These are phyloP conservation scores for Scaptomyza flava DNA, from an alignment of 2,888 invertebrate genomes.

Conservation along the genomic window DNA sequence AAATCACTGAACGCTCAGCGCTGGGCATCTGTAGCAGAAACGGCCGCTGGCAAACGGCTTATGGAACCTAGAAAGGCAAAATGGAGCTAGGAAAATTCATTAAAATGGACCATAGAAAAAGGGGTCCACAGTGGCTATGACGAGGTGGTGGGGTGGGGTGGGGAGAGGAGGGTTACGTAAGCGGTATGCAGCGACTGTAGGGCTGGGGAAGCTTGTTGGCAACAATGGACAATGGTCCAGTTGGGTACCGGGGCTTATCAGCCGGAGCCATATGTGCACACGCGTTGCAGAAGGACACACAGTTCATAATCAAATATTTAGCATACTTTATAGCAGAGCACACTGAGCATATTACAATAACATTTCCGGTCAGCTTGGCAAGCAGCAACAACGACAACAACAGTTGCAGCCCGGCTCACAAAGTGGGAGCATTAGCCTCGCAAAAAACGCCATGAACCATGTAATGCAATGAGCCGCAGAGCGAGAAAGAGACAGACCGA, in stretches of 20 bases:
- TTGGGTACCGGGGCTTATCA: constrained; percentile 52
- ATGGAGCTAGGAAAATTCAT: constrained; percentile 71
- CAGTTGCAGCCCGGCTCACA: constrained; percentile 9
- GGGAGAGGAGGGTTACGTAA: too few relatives aligned
- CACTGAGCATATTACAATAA: constrained; percentile 77
- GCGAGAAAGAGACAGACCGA: neutral
- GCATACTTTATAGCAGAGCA: constrained; percentile 78
- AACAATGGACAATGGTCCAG: constrained; percentile 60
- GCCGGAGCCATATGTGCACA: constrained; percentile 49
- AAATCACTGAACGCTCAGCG: constrained; percentile 68
- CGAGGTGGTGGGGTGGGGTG: neutral
- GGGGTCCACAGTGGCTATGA: neutral
- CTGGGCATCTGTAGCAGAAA: constrained; percentile 28
- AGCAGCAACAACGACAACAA: constrained; percentile 27
- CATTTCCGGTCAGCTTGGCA: constrained; percentile 77
- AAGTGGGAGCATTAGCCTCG: constrained; percentile 47
- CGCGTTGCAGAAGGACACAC: constrained; percentile 51
- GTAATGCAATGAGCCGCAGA: constrained; percentile 64
- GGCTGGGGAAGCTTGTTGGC: constrained; percentile 15
- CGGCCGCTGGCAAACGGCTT: constrained; percentile 69
- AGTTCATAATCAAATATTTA: constrained; percentile 82
- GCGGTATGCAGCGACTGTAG: constrained; percentile 6
- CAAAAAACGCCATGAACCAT: constrained; percentile 51
- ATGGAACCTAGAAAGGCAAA: constrained; percentile 58
- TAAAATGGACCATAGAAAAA: constrained; percentile 56